Evolutionary conservation across 2,113 vertebrate genomes (phyloP), one percentile per base, ranked within the genome.

Genomic region (Nothocercus nigrocapillus): DNA sequence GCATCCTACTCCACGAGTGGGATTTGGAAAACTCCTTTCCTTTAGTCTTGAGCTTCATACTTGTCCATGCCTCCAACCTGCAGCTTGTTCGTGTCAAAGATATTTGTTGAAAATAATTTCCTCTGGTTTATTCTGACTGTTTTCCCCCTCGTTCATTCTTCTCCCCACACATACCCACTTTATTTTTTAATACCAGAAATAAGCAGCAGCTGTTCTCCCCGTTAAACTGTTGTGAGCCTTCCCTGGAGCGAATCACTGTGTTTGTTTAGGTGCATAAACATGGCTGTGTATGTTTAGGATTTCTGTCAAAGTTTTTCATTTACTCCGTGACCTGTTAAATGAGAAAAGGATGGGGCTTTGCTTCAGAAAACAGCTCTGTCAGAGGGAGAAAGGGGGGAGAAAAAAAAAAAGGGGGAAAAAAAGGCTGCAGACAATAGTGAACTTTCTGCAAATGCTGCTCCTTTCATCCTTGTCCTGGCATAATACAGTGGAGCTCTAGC

Each of bases 201-300:
- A 49, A 49, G 47, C 44, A 13, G 28, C 54, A 80, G 4, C 28
- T 61, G 24, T 74, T 82, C 79, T 72, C 53, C 32, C 17, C 7
- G 10, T 68, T 34, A 68, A 76, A 47, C 0, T 2, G 72, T 74
- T 92, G 38, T 42, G 73, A 73, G n/a, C 72, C 61, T 90, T 62
- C 69, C 83, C 80, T 69, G 66, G 38, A 53, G 68, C 27, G 79
- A 93, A 69, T 42, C 45, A 14, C 1, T 92, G 38, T 90, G 81
- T 92, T 95, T 93, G 88, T 89, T 94, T 94, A 97, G 92, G 93
- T 95, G 88, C 78, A 78, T 91, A 93, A 94, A 95, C 70, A 66
- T 13, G 73, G 40, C 69, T 86, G 53, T 38, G 54, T 63, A 10
- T 49, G 70, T 21, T 51, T 77, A 40, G 54, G 64, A 19, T 81